These are phyloP conservation scores for Mesembrinibis cayennensis DNA, from an alignment of 2,113 vertebrate species.

Conservation along the genomic window DNA sequence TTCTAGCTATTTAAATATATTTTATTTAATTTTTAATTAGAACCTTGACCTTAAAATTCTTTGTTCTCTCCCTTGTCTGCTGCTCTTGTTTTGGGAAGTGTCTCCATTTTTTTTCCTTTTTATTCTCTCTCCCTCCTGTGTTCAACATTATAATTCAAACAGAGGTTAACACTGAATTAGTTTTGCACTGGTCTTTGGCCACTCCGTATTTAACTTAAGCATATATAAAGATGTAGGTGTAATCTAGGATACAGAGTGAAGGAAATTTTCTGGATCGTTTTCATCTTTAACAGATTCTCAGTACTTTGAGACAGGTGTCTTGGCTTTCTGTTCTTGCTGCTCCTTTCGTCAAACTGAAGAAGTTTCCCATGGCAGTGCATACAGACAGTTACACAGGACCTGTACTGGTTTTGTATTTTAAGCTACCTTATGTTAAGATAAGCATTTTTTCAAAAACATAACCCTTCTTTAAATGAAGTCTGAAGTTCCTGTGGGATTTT, in stretches of 20 bases:
- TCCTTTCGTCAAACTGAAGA: background rate
- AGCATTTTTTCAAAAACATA: background rate
- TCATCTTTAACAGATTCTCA: background rate
- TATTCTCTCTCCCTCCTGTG: background rate
- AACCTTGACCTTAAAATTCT: background rate
- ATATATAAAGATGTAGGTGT: background rate
- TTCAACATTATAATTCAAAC: background rate
- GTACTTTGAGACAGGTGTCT: background rate
- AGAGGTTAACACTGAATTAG: background rate
- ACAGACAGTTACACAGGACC: background rate
- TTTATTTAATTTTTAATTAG: background rate
- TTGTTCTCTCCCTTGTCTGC: background rate
- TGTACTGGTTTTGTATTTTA: background rate
- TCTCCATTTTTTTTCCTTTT: background rate
- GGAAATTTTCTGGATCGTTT: background rate
- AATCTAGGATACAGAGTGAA: background rate
- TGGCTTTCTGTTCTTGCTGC: background rate
- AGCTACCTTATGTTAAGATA: background rate
- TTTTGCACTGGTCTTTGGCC: background rate
- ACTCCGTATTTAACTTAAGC: background rate
- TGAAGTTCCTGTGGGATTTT: background rate
- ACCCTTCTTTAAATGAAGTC: background rate
- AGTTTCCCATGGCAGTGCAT: background rate
- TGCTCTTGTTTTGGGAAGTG: background rate
- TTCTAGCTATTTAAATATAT: background rate